phyloP scores from a whole-genome alignment of 2,888 invertebrate species.

The Limulus polyphemus region DNA sequence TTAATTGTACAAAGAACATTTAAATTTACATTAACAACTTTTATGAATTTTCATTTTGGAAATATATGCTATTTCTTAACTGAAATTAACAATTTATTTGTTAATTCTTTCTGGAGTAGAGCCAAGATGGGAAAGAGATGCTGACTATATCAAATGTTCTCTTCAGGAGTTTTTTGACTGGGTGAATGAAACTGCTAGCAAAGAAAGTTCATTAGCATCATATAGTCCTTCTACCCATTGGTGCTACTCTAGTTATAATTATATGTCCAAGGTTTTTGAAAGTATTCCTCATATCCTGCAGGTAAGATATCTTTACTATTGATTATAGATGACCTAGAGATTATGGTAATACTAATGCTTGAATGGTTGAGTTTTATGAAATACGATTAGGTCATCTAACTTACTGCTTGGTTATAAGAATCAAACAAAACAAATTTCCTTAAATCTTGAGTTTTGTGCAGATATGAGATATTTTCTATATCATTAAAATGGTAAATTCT shows the following conservation, averaged over 20 bases:
- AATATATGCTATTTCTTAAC: too few relatives aligned
- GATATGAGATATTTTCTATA: too few relatives aligned
- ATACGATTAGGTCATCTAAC: too few relatives aligned
- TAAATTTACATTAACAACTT: too few relatives aligned
- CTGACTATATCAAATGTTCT: conserved; percentile 8
- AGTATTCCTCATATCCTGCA: conserved; percentile 7
- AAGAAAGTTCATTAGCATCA: conserved; percentile 13
- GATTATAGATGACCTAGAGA: neutral
- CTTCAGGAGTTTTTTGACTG: conserved; percentile 16
- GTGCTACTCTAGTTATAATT: conserved; percentile 24
- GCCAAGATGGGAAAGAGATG: conserved; percentile 9
- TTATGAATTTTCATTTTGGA: too few relatives aligned
- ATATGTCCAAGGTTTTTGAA: conserved; percentile 15
- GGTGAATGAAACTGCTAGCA: conserved; percentile 2
- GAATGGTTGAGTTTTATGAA: too few relatives aligned
- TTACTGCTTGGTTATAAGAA: too few relatives aligned
- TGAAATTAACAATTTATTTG: too few relatives aligned
- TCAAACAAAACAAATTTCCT: too few relatives aligned
- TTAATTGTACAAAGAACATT: too few relatives aligned
- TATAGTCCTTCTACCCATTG: conserved; percentile 13
- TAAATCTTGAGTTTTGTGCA: too few relatives aligned
- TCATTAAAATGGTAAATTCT: too few relatives aligned
- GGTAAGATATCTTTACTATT: conserved; percentile 6
- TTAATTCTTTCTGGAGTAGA: neutral
- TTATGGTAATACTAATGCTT: neutral